These are phyloP conservation scores for Cremastobaeus sp. DNA, from an alignment of 2,888 invertebrate species.

Conservation along the genomic window DNA sequence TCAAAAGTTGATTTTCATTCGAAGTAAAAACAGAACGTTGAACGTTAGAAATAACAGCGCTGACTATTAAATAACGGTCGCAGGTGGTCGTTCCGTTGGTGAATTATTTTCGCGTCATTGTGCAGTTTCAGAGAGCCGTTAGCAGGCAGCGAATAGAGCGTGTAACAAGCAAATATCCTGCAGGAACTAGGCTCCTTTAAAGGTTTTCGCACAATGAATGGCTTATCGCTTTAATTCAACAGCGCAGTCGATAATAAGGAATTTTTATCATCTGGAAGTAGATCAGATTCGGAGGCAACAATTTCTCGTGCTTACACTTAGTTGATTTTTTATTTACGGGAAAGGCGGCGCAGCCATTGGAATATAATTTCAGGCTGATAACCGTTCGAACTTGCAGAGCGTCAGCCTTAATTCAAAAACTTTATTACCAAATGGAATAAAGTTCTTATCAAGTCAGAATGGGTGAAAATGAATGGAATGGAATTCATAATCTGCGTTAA, in stretches of 20 bases:
- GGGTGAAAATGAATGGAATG: no score
- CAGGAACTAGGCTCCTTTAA: slow-evolving; percentile 17
- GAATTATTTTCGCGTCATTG: slow-evolving; percentile 46
- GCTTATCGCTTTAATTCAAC: slow-evolving; percentile 39
- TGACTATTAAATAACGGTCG: slow-evolving; percentile 56
- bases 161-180: slow-evolving; percentile 32
- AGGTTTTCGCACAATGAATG: slow-evolving; percentile 26
- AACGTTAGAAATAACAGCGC: slow-evolving; percentile 16
- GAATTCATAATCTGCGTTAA: slow-evolving; percentile 1
- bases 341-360: no score
- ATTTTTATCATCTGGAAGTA: neutral
- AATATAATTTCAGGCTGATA: no score
- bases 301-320: neutral
- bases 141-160: slow-evolving; percentile 33
- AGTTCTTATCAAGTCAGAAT: no score
- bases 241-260: no score
- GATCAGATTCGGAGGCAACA: neutral
- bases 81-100: slow-evolving; percentile 49
- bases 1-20: slow-evolving; percentile 34
- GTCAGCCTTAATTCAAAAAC: no score
- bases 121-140: slow-evolving; percentile 19
- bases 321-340: no score
- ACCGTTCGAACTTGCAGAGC: no score
- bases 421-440: no score
- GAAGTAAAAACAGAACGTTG: slow-evolving; percentile 32